Percentiles rank a stretch among this genome's conserved stretches.
phyloP scores from a whole-genome alignment of 2,797 vertebrate genomes.

The Hapalemur alaotrensis region DNA sequence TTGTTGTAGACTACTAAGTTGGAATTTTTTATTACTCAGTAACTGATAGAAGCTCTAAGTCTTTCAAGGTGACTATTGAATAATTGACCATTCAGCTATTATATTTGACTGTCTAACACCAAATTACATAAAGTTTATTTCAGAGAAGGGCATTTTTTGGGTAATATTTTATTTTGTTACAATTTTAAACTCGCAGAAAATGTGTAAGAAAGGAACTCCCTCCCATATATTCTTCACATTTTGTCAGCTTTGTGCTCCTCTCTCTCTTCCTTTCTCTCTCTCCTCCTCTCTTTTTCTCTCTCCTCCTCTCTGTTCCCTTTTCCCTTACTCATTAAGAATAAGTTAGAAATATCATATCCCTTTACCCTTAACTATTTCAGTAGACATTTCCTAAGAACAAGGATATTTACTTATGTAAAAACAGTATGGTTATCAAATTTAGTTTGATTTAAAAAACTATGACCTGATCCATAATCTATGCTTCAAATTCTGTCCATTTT shows the following conservation, averaged over 20 bases:
- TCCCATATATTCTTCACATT: neutral
- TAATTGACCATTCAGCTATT: neutral
- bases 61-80: neutral
- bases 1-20: neutral
- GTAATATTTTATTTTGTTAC: neutral
- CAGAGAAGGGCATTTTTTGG: neutral
- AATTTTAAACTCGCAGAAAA: neutral
- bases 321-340: neutral
- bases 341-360: neutral
- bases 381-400: neutral
- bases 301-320: neutral
- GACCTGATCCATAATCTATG: neutral
- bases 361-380: slow-evolving; percentile 3
- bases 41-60: neutral
- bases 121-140: neutral
- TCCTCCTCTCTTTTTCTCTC: neutral
- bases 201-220: neutral
- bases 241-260: neutral
- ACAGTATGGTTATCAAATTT: neutral
- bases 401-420: neutral
- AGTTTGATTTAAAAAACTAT: neutral
- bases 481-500: neutral
- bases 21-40: neutral
- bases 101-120: neutral
- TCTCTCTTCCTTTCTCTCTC: neutral